A percentile compares a stretch with the other conserved stretches of the same genome.
phyloP scores from a whole-genome alignment of 2,113 vertebrate species.

The Larimichthys crocea region DNA sequence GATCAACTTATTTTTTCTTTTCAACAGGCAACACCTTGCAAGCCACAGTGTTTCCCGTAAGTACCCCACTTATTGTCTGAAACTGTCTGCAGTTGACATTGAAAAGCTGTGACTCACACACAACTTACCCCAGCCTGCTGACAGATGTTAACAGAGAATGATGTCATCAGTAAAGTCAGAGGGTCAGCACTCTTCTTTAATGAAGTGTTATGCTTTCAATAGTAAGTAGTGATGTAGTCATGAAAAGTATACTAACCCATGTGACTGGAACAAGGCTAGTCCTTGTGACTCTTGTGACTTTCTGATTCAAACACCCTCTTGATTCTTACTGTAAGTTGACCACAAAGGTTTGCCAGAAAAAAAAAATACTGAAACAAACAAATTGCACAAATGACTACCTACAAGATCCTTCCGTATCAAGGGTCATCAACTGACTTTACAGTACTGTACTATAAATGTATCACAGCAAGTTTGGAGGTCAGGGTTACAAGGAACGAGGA shows the following conservation, averaged over 20 bases:
- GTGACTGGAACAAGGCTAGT: not conserved
- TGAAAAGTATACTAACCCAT: no score
- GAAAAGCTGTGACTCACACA: not conserved
- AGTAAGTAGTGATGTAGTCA: no score
- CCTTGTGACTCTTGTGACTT: not conserved
- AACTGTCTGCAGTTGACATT: not conserved
- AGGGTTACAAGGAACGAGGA: no score
- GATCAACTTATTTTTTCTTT: conserved; percentile 25
- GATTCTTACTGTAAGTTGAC: not conserved
- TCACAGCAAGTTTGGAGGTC: not conserved
- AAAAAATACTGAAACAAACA: not conserved
- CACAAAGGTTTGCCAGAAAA: not conserved
- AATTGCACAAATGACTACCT: not conserved
- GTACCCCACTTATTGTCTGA: conserved; percentile 14
- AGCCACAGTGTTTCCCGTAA: not conserved
- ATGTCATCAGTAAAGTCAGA: not conserved
- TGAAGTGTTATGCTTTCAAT: not conserved
- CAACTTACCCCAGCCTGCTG: not conserved
- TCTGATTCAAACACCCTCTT: not conserved
- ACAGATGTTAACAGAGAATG: not conserved
- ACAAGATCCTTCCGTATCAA: not conserved
- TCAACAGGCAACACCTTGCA: conserved; percentile 26
- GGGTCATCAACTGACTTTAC: not conserved
- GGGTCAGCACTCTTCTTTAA: no score
- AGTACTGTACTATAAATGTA: not conserved